These are phyloP conservation scores for Synergus gifuensis DNA, from an alignment of 2,888 invertebrate genomes.

Conservation along the genomic window DNA sequence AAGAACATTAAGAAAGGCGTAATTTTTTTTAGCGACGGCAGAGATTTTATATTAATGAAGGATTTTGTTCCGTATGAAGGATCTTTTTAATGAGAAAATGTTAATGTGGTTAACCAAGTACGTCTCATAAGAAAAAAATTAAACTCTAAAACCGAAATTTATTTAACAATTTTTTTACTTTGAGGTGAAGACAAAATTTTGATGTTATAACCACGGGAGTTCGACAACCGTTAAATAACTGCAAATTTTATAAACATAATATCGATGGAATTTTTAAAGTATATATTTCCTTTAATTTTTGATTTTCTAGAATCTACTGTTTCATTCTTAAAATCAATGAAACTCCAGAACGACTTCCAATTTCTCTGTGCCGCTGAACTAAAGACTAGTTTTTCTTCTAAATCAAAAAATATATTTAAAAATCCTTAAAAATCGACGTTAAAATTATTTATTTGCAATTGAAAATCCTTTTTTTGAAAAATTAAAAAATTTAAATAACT, in stretches of 20 bases:
- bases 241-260: not conserved
- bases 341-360: not conserved
- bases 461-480: not conserved
- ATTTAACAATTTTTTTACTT: not conserved
- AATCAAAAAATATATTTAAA: not conserved
- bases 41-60: not conserved
- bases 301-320: not conserved
- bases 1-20: not conserved
- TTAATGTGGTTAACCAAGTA: not conserved
- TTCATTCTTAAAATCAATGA: no score
- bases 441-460: not conserved
- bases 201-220: no score
- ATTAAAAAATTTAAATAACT: not conserved
- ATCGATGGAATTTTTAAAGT: not conserved
- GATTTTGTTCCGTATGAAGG: not conserved
- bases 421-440: not conserved
- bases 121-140: not conserved
- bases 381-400: not conserved
- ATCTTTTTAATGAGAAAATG: not conserved
- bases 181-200: not conserved
- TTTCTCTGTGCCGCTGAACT: not conserved
- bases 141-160: not conserved
- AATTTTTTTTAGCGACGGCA: not conserved
- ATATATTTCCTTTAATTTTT: not conserved
- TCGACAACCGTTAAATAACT: no score